Evolutionary conservation across 2,113 vertebrate genomes (phyloP).

Genomic region (Pontoporia blainvillei): DNA sequence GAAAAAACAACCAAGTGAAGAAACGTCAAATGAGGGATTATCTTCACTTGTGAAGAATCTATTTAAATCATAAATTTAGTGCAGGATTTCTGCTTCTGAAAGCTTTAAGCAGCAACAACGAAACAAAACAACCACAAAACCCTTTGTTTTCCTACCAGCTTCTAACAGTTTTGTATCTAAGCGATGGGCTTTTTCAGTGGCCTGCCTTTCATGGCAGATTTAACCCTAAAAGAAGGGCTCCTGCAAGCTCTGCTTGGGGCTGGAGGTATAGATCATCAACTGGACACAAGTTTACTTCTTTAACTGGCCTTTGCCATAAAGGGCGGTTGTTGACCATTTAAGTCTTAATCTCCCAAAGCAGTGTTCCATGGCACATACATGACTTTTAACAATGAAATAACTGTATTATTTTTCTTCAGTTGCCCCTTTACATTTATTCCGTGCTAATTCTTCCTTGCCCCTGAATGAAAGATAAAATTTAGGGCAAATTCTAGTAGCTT

Average conservation of each 20-base stretch:
- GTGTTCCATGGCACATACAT: background rate
- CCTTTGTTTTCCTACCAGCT: background rate
- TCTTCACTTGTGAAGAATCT: conserved; percentile 32
- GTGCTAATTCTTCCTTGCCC: background rate
- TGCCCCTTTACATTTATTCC: background rate
- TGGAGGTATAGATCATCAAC: background rate
- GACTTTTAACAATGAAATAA: background rate
- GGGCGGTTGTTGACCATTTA: background rate
- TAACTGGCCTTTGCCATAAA: background rate
- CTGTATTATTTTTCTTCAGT: background rate
- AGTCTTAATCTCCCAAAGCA: background rate
- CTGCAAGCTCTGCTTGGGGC: background rate
- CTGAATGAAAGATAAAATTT: conserved; percentile 15
- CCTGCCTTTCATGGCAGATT: background rate
- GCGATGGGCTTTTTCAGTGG: background rate
- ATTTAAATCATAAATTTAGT: conserved; percentile 10
- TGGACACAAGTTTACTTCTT: background rate
- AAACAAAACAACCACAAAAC: background rate
- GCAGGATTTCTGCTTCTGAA: conserved; percentile 1
- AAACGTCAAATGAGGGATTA: conserved; percentile 59
- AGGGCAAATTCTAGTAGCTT: background rate
- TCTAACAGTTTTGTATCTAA: background rate
- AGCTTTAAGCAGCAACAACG: background rate
- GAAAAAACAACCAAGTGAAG: conserved; percentile 37
- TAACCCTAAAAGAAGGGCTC: background rate